Evolutionary conservation across 2,113 vertebrate species (phyloP), one percentile per base, ranked within the genome.

Genomic region (Butastur rufipennis): DNA sequence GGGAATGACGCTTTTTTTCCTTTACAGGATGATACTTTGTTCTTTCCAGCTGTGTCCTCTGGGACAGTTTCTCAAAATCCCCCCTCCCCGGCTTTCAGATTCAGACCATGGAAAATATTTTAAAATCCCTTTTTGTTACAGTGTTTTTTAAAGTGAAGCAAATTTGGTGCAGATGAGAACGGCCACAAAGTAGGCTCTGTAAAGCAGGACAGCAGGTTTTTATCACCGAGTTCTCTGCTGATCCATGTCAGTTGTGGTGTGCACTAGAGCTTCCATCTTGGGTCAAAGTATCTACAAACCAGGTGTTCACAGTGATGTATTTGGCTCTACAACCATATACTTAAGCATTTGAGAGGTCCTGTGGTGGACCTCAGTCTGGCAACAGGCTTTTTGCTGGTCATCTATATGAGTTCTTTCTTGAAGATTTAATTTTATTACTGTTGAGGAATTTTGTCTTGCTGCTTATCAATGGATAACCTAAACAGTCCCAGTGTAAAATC

Each of bases 241-340:
- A 40, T 84, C 17, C 5, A 1, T 38, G 34, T 42, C 3, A 0
- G 47, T 29, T 22, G 27, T 56, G 22, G 22, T 73, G 62, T 92
- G 83, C 43, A 3, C 13, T 34, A 20, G 21, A 63, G 26, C 34
- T 85, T 62, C 80, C n/a, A 3, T 23, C 55, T 29, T 40, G 22
- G 42, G 7, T 71, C 50, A 9, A 29, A 47, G 3, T 43, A 18
- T 34, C 55, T 53, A 18, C 70, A 71, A 53, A 65, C 18, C 8
- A 29, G 20, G 38, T 87, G 48, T 48, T 48, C 43, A 11, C 47
- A 2, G 15, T 26, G 72, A 26, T 0, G 0, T 14, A 3, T 45
- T 85, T 61, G 43, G 4, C 45, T 72, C 58, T 68, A n/a, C 43
- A 74, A 3, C 40, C 18, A 26, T 89, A 56, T 66, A 13, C 31